Conservation (phyloP, 2,113 vertebrate species). For the Hoplias malabaricus region DNA sequence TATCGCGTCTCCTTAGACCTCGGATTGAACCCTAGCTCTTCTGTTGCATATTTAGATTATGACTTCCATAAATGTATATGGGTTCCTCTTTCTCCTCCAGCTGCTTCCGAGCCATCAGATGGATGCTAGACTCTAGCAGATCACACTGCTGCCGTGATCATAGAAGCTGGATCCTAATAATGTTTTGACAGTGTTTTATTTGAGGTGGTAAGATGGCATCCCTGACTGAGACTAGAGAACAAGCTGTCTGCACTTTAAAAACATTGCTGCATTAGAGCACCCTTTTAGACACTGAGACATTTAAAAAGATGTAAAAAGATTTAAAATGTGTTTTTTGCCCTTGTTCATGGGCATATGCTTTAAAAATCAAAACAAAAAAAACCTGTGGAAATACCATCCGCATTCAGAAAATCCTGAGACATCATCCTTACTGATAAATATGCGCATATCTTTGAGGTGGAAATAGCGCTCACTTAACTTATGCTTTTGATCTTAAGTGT, state of each 20-base stretch:
- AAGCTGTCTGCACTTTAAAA: constrained; percentile 11
- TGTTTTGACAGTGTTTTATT: constrained; percentile 44
- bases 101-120: constrained; percentile 40
- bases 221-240: neutral
- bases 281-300: constrained; percentile 3
- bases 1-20: constrained; percentile 61
- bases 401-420: constrained; percentile 10
- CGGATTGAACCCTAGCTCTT: constrained; percentile 66
- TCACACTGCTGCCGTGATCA: constrained; percentile 29
- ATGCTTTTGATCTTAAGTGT: neutral
- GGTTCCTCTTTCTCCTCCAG: constrained; percentile 33
- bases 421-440: neutral
- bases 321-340: no score
- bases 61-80: constrained; percentile 52
- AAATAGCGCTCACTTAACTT: neutral
- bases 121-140: constrained; percentile 27
- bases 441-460: neutral
- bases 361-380: no score
- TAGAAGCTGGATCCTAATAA: constrained; percentile 28
- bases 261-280: constrained; percentile 13
- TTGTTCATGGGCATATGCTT: constrained; percentile 8
- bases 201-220: constrained; percentile 12
- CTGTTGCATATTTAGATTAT: constrained; percentile 65
- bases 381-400: constrained; percentile 1
- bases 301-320: neutral